These are phyloP conservation scores for Synaphobranchus kaupii DNA, from an alignment of 2,797 vertebrate genomes.

Conservation along the genomic window DNA sequence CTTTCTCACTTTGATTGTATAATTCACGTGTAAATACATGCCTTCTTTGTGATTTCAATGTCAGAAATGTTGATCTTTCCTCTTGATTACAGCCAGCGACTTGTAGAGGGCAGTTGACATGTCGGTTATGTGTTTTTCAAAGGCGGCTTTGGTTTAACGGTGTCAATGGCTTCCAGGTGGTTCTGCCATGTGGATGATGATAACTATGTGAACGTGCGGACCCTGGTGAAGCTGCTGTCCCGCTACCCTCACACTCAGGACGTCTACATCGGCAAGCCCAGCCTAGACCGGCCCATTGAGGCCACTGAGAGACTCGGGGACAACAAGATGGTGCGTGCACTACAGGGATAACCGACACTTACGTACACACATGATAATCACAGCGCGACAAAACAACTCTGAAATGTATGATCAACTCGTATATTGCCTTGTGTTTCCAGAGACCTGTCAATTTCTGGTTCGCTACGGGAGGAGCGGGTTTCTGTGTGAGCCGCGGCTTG, in stretches of 20 bases:
- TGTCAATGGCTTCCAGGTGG: conserved; percentile 76
- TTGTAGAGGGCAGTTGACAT: background rate
- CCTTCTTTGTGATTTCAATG: background rate
- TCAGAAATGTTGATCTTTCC: background rate
- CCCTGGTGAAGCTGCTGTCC: conserved; percentile 86
- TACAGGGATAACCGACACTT: background rate
- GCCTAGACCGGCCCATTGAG: conserved; percentile 94
- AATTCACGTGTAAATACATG: background rate
- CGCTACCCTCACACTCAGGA: conserved; percentile 90
- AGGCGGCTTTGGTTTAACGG: background rate
- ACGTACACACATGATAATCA: background rate
- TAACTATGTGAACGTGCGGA: conserved; percentile 89
- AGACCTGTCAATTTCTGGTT: conserved; percentile 98
- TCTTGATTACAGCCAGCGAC: background rate
- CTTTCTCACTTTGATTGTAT: background rate
- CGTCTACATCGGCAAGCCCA: conserved; percentile 94
- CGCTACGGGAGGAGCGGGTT: conserved; percentile 94
- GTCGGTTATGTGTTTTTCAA: background rate
- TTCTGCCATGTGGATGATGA: conserved; percentile 98
- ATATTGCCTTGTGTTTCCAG: conserved; percentile 59
- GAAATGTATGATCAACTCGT: background rate
- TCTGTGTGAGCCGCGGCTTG: conserved; percentile 95
- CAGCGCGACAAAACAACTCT: background rate
- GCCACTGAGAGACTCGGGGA: conserved; percentile 92
- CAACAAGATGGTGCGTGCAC: conserved; percentile 84